Evolutionary conservation across 2,113 vertebrate genomes (phyloP), one percentile per base, ranked within the genome.

Genomic region (Ascaphus truei): DNA sequence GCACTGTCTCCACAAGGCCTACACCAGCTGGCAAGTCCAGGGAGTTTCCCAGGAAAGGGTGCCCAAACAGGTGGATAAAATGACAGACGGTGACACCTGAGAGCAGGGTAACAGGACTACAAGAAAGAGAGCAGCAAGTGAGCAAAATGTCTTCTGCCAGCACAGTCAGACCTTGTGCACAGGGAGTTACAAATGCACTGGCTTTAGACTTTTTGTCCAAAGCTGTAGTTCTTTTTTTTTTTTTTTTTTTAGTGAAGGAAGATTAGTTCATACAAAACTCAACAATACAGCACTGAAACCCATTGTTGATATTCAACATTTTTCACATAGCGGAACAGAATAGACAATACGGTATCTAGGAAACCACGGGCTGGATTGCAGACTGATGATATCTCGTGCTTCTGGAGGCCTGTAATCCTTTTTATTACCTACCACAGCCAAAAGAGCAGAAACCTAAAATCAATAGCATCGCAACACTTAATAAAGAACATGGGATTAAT

Each of bases 301-400:
- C 95, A 99, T 98, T 99, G 96, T 99, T 99, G 96, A 99, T 98
- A 98, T 99, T 98, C 96, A 98, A 98, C 96, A 99, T 99, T 99
- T 99, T 98, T 98, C 96, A 99, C 96, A 99, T 99, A 98, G 96
- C 95, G 90, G 95, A 96, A 95, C 95, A 98, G 96, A 99, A 97
- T 97, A 98, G 96, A 99, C 96, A 99, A 98, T 98, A 93, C 85
- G 94, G 96, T 93, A 93, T 96, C 92, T 89, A 92, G 94, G 95
- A 99, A 99, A 99, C 94, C 95, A 92, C 56, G 96, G 95, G 92
- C 90, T 92, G 92, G 93, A 94, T 93, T 95, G 95, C 92, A 93
- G 91, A 92, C 91, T 92, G 96, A 98, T 98, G 92, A 86, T 98
- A 96, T 97, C 95, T 93, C 89, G 84, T 91, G 91, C 88, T 92